Conservation (phyloP, 2,797 vertebrate genomes). For the Urophycis tenuis region DNA sequence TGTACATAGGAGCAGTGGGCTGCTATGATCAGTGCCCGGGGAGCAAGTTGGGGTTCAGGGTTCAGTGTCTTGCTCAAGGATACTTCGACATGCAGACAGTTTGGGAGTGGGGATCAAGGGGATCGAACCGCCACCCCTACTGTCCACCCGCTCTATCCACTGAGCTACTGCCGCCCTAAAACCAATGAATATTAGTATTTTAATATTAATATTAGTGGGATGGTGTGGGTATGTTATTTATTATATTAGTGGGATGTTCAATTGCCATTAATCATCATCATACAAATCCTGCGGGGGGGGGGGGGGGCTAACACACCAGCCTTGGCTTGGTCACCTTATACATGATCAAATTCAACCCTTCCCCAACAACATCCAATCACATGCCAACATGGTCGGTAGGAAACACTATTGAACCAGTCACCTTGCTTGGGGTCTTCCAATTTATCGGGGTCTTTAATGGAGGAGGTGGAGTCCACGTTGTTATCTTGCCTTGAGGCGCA, state of each 20-base stretch:
- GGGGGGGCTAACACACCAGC: neutral
- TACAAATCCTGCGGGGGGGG: neutral
- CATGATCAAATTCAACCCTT: neutral
- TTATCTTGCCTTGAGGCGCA: slow-evolving; percentile 78
- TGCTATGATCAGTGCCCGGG: too few species aligned
- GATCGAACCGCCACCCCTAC: too few species aligned
- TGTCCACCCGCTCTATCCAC: too few species aligned
- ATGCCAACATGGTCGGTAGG: neutral
- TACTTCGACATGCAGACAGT: too few species aligned
- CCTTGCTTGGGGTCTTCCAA: slow-evolving; percentile 83
- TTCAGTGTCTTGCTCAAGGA: too few species aligned
- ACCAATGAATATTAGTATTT: too few species aligned
- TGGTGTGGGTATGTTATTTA: too few species aligned
- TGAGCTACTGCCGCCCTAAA: too few species aligned
- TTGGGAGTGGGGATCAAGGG: too few species aligned
- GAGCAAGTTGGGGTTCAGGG: too few species aligned
- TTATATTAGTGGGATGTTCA: neutral
- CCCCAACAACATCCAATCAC: neutral
- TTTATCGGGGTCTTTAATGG: slow-evolving; percentile 75
- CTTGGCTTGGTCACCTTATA: neutral
- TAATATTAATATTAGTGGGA: too few species aligned
- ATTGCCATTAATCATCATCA: neutral
- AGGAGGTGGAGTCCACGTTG: slow-evolving; percentile 84
- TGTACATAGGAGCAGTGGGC: too few species aligned
- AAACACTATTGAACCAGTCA: slow-evolving; percentile 41